phyloP scores from a whole-genome alignment of 2,797 vertebrate species.

The Austrolebias charrua region DNA sequence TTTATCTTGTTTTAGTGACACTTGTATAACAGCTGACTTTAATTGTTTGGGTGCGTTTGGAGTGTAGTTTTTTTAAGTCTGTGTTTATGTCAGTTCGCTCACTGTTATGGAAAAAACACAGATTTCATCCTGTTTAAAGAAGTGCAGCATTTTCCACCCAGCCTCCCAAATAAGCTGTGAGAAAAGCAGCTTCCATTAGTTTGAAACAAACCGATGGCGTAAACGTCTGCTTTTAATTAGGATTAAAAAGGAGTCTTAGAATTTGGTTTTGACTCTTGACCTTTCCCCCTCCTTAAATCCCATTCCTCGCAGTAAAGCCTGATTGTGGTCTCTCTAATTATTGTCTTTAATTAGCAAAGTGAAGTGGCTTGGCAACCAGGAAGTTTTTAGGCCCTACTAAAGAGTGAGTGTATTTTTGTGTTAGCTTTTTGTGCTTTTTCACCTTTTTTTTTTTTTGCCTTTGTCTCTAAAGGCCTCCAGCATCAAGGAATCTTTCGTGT shows the following conservation, averaged over 20 bases:
- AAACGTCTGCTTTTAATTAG: constrained; percentile 17
- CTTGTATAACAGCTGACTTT: constrained; percentile 15
- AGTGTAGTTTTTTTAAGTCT: constrained; percentile 15
- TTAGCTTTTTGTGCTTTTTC: neutral
- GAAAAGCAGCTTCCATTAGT: neutral
- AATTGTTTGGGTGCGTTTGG: constrained; percentile 40
- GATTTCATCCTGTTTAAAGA: constrained; percentile 43
- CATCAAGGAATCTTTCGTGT: constrained; percentile 99
- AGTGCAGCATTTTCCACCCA: constrained; percentile 7
- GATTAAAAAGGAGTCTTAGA: constrained; percentile 7
- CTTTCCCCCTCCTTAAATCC: constrained; percentile 58
- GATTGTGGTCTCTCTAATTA: constrained; percentile 51
- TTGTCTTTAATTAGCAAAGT: constrained; percentile 68
- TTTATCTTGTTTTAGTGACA: constrained; percentile 2
- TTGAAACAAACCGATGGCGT: constrained; percentile 7
- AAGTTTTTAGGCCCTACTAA: constrained; percentile 34
- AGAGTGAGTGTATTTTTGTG: neutral
- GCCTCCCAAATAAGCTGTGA: constrained; percentile 1
- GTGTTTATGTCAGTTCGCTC: constrained; percentile 27
- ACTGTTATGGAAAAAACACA: constrained; percentile 46
- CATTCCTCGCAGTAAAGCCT: constrained; percentile 60
- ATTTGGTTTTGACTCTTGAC: constrained; percentile 58
- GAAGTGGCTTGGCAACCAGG: constrained; percentile 48
- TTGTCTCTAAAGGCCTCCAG: constrained; percentile 85
- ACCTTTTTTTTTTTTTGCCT: constrained; percentile 11